These are phyloP conservation scores for Lepidurus apus DNA, from an alignment of 1,140 invertebrate species.

Conservation along the genomic window DNA sequence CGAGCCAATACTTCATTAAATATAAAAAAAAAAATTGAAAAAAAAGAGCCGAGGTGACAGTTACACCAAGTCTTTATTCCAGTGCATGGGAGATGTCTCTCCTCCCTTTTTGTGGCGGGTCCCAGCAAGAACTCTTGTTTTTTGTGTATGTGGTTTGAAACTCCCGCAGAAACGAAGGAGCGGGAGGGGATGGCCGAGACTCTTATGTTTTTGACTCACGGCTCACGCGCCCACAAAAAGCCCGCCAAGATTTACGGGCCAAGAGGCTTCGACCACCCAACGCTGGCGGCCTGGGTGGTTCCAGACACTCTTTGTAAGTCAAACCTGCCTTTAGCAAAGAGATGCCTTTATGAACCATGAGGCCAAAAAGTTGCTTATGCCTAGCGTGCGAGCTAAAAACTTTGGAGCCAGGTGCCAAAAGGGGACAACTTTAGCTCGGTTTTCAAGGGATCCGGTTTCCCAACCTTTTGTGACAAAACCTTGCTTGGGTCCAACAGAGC, in stretches of 20 bases:
- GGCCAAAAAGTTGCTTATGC: neutral
- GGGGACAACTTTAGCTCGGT: neutral
- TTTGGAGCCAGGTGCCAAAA: neutral
- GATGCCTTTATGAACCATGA: neutral
- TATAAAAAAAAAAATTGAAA: neutral
- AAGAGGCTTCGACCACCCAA: constrained; percentile 20
- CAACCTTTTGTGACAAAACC: neutral
- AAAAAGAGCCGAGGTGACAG: neutral
- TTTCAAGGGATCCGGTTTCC: neutral
- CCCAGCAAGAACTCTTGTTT: neutral
- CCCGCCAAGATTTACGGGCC: constrained; percentile 12
- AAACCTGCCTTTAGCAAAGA: constrained; percentile 4
- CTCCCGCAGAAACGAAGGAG: neutral
- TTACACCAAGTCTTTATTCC: neutral
- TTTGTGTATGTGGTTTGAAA: neutral
- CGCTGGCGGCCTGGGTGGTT: constrained; percentile 12
- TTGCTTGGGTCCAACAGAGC: neutral
- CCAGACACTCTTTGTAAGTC: constrained; percentile 1
- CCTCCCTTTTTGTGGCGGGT: neutral
- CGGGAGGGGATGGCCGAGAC: neutral
- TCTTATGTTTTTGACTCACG: constrained; percentile 19
- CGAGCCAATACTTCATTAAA: neutral
- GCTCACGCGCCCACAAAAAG: constrained; percentile 20
- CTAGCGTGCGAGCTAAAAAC: neutral
- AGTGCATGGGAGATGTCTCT: neutral